Conservation (phyloP, 2,113 vertebrate species). For the Chascanopsetta lugubris region DNA sequence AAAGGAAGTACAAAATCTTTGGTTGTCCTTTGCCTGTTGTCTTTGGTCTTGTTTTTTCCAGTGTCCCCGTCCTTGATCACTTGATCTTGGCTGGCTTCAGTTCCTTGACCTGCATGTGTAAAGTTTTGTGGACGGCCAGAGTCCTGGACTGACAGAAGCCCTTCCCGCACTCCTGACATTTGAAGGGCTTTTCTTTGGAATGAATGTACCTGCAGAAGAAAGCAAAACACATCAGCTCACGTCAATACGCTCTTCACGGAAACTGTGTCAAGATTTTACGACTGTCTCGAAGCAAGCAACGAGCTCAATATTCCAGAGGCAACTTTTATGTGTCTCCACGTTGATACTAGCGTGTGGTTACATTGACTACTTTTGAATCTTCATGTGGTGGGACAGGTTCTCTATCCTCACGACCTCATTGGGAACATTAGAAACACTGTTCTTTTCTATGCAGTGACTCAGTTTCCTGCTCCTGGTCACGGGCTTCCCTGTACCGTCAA, state of each 20-base stretch:
- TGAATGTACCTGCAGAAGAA: slow-evolving; percentile 91
- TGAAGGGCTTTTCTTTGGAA: slow-evolving; percentile 99
- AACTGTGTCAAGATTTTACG: not conserved
- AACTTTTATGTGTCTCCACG: not conserved
- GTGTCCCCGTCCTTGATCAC: slow-evolving; percentile 77
- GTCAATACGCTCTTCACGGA: not conserved
- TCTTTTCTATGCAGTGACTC: not conserved
- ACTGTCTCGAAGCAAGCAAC: not conserved
- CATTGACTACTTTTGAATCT: not conserved
- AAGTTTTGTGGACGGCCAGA: slow-evolving; percentile 98
- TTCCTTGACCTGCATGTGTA: slow-evolving; percentile 99
- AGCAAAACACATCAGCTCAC: slow-evolving; percentile 38
- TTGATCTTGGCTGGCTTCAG: slow-evolving; percentile 96
- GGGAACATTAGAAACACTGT: not conserved
- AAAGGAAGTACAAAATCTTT: slow-evolving; percentile 37
- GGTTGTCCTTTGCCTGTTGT: slow-evolving; percentile 45
- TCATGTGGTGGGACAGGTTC: not conserved
- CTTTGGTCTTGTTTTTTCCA: no score
- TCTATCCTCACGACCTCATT: not conserved
- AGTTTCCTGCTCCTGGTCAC: not conserved
- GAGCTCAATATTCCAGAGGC: not conserved
- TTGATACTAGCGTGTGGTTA: not conserved
- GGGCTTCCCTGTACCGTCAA: not conserved
- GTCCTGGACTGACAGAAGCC: slow-evolving; percentile 99
- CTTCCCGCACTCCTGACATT: slow-evolving; percentile 99